phyloP scores from a whole-genome alignment of 2,888 invertebrate genomes.

The Sphecodes monilicornis region DNA sequence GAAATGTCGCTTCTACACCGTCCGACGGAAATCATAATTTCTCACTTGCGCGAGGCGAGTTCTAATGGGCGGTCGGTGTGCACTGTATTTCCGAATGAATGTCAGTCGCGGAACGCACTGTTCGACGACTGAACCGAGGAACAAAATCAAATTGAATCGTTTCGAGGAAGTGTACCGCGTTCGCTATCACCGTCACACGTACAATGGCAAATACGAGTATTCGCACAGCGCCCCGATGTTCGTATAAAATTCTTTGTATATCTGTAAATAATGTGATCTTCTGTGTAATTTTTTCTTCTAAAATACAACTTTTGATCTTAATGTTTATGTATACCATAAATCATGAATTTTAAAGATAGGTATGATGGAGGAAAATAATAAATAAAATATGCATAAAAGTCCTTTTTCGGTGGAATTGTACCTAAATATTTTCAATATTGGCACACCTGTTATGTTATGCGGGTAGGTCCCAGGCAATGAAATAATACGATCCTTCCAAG shows the following conservation, averaged over 20 bases:
- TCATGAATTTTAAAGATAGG: background rate
- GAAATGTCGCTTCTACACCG: background rate
- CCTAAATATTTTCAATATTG: too few species aligned
- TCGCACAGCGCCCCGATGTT: background rate
- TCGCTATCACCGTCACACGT: background rate
- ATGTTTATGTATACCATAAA: background rate
- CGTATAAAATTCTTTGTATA: background rate
- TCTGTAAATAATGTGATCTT: background rate
- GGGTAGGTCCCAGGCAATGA: too few species aligned
- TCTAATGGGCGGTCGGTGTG: background rate
- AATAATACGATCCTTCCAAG: too few species aligned
- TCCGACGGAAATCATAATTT: background rate
- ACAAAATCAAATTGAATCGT: background rate
- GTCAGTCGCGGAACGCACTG: background rate
- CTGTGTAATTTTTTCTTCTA: background rate
- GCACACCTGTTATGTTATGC: too few species aligned
- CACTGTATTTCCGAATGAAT: background rate
- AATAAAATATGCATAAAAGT: background rate
- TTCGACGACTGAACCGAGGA: background rate
- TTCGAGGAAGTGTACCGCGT: background rate
- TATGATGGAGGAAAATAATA: background rate
- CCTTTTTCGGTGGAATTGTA: too few species aligned
- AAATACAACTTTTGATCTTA: background rate
- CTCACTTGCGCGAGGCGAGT: background rate
- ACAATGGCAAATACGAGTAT: background rate